These are phyloP conservation scores for Anolis sagrei DNA, from an alignment of 2,113 vertebrate species.

Conservation along the genomic window DNA sequence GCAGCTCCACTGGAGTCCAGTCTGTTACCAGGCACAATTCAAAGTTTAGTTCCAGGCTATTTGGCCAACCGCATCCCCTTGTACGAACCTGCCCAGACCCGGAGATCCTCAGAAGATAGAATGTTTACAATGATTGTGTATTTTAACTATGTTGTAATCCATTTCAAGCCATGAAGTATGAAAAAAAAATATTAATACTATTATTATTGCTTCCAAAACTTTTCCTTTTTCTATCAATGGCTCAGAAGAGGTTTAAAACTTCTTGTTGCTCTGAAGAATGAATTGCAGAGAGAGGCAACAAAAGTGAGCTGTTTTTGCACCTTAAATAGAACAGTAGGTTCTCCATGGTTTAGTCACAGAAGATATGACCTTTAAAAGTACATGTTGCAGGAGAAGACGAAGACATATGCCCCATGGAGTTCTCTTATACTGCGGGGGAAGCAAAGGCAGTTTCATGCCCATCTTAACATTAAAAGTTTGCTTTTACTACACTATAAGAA, in stretches of 20 bases:
- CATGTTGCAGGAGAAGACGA: not conserved
- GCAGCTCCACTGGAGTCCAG: too few relatives aligned
- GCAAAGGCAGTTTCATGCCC: fast-evolving
- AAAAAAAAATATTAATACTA: too few relatives aligned
- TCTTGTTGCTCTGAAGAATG: slow-evolving; percentile 7
- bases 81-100: too few relatives aligned
- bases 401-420: not conserved
- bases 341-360: not conserved
- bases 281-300: slow-evolving; percentile 2
- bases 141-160: too few relatives aligned
- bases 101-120: too few relatives aligned
- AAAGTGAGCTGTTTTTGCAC: not conserved
- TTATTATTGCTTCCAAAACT: not conserved
- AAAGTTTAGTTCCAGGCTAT: too few relatives aligned
- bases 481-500: slow-evolving; percentile 36
- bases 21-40: too few relatives aligned
- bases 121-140: too few relatives aligned
- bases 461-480: slow-evolving; percentile 11
- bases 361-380: slow-evolving; percentile 17
- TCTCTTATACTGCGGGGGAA: not conserved
- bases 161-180: too few relatives aligned
- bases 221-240: not conserved
- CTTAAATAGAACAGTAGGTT: slow-evolving; percentile 16
- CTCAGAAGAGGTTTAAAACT: not conserved
- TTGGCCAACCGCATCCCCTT: too few relatives aligned